Conservation (phyloP, 2,888 invertebrate genomes). For the Ochropleura leucogaster region DNA sequence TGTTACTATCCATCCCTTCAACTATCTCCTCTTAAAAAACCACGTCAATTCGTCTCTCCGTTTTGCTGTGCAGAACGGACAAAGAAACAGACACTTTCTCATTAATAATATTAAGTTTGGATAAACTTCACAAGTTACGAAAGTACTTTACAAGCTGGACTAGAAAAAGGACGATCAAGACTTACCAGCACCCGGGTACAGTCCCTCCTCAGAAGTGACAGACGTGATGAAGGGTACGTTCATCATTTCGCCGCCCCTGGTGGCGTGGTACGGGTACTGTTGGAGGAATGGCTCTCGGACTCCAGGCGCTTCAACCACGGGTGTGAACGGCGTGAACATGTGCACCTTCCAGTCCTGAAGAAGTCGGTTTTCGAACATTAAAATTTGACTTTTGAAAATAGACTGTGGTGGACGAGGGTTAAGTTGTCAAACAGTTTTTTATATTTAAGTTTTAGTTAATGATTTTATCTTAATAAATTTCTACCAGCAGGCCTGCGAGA, state of each 20-base stretch:
- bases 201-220: slow-evolving; percentile 93
- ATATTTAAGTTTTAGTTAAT: too few relatives aligned
- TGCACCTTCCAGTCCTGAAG: slow-evolving; percentile 89
- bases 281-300: slow-evolving; percentile 91
- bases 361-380: not conserved
- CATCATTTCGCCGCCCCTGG: slow-evolving; percentile 91
- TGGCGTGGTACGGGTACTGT: slow-evolving; percentile 91
- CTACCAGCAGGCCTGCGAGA: too few relatives aligned
- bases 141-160: too few relatives aligned
- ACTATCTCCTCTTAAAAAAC: too few relatives aligned
- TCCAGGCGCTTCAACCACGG: slow-evolving; percentile 91
- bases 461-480: too few relatives aligned
- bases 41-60: too few relatives aligned
- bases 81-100: too few relatives aligned
- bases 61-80: too few relatives aligned
- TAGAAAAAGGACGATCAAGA: not conserved
- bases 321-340: slow-evolving; percentile 94
- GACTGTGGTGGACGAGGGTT: not conserved
- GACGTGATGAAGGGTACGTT: slow-evolving; percentile 93
- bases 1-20: too few relatives aligned
- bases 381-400: not conserved
- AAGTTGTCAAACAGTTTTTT: not conserved
- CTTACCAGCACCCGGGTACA: slow-evolving; percentile 93
- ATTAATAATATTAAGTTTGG: too few relatives aligned
- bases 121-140: too few relatives aligned